These are phyloP conservation scores for Cossypha polioptera DNA, from an alignment of 2,797 vertebrate genomes.

Conservation along the genomic window DNA sequence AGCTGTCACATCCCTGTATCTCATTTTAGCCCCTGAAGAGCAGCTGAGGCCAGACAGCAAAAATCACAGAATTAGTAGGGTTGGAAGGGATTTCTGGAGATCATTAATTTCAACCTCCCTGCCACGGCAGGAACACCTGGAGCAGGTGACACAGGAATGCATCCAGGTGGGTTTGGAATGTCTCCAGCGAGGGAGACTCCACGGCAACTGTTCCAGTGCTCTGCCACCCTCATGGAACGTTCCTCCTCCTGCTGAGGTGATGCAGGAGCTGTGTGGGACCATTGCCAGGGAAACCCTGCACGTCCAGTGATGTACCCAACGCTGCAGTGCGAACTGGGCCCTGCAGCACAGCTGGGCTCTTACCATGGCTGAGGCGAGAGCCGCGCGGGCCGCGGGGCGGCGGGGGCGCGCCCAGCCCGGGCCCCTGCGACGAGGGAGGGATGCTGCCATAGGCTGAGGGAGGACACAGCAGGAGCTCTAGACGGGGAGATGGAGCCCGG, in stretches of 20 bases:
- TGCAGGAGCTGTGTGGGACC: not conserved
- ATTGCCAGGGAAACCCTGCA: not conserved
- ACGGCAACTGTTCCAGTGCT: not conserved
- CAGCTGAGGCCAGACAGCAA: not conserved
- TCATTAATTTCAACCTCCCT: not conserved
- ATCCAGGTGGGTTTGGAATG: not conserved
- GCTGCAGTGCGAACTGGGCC: not conserved
- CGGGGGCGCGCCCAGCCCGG: not conserved
- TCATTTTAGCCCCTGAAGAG: not conserved
- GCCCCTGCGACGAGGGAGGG: not conserved
- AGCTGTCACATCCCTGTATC: not conserved
- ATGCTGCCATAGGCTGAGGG: not conserved
- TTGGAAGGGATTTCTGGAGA: not conserved
- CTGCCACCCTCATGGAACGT: not conserved
- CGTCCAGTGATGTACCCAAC: fast-evolving
- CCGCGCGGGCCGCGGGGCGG: not conserved
- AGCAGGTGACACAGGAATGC: not conserved
- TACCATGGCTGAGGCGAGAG: not conserved
- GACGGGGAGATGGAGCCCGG: not conserved
- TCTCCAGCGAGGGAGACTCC: not conserved
- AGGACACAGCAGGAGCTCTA: not conserved
- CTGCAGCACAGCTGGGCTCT: not conserved
- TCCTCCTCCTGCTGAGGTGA: not conserved
- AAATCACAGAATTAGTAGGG: not conserved
- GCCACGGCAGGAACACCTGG: not conserved